Percentiles rank a stretch among this genome's conserved stretches.
phyloP scores from a whole-genome alignment of 2,888 invertebrate genomes.

The Drosophila mayaguana region DNA sequence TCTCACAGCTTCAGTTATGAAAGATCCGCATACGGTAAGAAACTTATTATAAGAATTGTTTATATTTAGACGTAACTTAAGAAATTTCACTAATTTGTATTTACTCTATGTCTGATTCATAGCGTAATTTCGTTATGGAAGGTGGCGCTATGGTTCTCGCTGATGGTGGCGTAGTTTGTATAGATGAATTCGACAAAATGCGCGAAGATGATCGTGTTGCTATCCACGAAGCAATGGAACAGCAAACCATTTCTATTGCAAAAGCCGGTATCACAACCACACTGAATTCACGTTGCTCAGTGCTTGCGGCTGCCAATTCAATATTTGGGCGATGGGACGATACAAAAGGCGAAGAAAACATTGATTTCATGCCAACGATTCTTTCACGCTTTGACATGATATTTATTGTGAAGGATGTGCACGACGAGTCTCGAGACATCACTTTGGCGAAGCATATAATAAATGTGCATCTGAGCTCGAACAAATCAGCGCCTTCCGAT shows the following conservation, averaged over 20 bases:
- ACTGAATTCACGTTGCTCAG: slow-evolving; percentile 98
- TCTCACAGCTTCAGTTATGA: slow-evolving; percentile 97
- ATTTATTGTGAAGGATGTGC: slow-evolving; percentile 99
- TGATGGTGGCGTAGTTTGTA: slow-evolving; percentile 99
- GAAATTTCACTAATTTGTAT: background rate
- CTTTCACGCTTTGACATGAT: slow-evolving; percentile 99
- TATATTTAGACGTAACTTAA: background rate
- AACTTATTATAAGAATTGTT: background rate
- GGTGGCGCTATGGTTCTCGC: slow-evolving; percentile 99
- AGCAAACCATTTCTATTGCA: slow-evolving; percentile 99
- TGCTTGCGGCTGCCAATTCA: slow-evolving; percentile 99
- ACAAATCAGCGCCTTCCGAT: slow-evolving; percentile 86
- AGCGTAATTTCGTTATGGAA: slow-evolving; percentile 98
- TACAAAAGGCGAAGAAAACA: slow-evolving; percentile 98
- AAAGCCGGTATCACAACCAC: slow-evolving; percentile 99
- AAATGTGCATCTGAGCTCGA: slow-evolving; percentile 96
- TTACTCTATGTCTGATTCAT: slow-evolving; percentile 34
- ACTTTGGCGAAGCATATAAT: slow-evolving; percentile 98
- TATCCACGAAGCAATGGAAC: slow-evolving; percentile 99
- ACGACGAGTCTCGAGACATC: slow-evolving; percentile 94
- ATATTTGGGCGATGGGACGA: slow-evolving; percentile 99
- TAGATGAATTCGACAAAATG: slow-evolving; percentile 99
- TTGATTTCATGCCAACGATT: slow-evolving; percentile 99
- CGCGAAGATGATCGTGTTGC: slow-evolving; percentile 99
- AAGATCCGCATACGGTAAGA: slow-evolving; percentile 95